Conservation (phyloP, 2,888 invertebrate genomes). For the Pollenia labialis region DNA sequence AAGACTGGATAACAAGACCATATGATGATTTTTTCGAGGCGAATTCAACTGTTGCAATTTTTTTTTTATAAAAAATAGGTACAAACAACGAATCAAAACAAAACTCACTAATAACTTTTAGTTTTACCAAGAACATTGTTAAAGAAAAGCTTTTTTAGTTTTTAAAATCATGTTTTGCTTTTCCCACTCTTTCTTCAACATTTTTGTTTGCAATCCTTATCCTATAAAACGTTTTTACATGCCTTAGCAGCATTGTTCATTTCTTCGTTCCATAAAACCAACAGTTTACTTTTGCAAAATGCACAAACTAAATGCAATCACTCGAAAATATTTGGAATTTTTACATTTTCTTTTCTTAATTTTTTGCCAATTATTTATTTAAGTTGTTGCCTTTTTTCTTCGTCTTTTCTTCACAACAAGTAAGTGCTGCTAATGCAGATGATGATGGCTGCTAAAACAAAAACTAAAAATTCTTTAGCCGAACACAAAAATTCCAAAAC, state of each 20-base stretch:
- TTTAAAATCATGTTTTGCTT: neutral
- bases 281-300: conserved; percentile 45
- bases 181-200: neutral
- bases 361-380: conserved; percentile 64
- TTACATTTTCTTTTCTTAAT: conserved; percentile 47
- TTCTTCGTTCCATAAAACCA: conserved; percentile 48
- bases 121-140: no score
- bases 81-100: conserved; percentile 45
- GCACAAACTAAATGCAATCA: conserved; percentile 3
- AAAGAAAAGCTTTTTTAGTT: no score
- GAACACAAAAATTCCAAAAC: conserved; percentile 74
- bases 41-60: conserved; percentile 65
- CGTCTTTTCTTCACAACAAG: conserved; percentile 40
- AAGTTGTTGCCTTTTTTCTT: conserved; percentile 19
- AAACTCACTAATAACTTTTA: neutral
- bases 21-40: conserved; percentile 41
- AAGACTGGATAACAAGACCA: conserved; percentile 17
- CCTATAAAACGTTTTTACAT: conserved; percentile 38
- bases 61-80: conserved; percentile 33
- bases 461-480: conserved; percentile 71
- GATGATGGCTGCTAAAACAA: conserved; percentile 37
- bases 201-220: neutral
- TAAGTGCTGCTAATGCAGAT: conserved; percentile 17
- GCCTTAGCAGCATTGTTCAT: conserved; percentile 27
- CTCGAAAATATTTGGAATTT: conserved; percentile 57